A percentile compares a stretch with the other conserved stretches of the same genome.
Evolutionary conservation across 2,888 invertebrate genomes (phyloP).

Genomic region (Synanthedon tipuliformis): DNA sequence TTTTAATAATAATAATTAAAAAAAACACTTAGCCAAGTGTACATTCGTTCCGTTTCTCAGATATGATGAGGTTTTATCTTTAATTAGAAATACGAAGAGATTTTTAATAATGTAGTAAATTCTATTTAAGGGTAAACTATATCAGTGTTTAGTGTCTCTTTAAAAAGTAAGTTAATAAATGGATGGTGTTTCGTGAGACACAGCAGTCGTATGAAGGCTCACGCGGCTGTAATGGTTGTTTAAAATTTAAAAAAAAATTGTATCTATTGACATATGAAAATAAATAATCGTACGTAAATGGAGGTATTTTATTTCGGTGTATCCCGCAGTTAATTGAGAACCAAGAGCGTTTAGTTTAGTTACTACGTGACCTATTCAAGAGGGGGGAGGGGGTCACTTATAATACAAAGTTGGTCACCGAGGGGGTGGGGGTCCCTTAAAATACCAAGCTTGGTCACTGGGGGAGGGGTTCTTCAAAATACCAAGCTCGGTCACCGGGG

Average conservation of each 20-base stretch:
- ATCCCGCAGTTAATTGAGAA: too few species aligned
- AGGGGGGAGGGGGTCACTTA: too few species aligned
- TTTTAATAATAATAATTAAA: slow-evolving; percentile 27
- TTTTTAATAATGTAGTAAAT: slow-evolving; percentile 35
- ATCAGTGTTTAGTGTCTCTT: slow-evolving; percentile 35
- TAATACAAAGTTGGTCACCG: too few species aligned
- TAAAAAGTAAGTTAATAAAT: slow-evolving; percentile 9
- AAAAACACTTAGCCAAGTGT: slow-evolving; percentile 12
- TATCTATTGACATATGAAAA: slow-evolving; percentile 47
- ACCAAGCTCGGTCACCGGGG: too few species aligned
- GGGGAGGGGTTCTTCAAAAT: too few species aligned
- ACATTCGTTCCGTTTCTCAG: neutral
- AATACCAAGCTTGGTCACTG: too few species aligned
- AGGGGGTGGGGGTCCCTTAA: too few species aligned
- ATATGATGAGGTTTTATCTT: neutral
- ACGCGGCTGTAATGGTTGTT: slow-evolving; percentile 32
- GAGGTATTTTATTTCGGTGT: too few species aligned
- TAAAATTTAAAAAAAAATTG: slow-evolving; percentile 21
- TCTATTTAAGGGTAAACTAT: slow-evolving; percentile 30
- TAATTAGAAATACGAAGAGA: slow-evolving; percentile 45
- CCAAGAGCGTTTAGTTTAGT: too few species aligned
- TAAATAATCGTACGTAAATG: slow-evolving; percentile 47
- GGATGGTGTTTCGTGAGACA: slow-evolving; percentile 9
- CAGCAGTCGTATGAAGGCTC: slow-evolving; percentile 23
- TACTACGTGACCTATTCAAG: too few species aligned